These are phyloP conservation scores for Schizothorax lantsangensis DNA, from an alignment of 2,797 vertebrate species.

Conservation along the genomic window DNA sequence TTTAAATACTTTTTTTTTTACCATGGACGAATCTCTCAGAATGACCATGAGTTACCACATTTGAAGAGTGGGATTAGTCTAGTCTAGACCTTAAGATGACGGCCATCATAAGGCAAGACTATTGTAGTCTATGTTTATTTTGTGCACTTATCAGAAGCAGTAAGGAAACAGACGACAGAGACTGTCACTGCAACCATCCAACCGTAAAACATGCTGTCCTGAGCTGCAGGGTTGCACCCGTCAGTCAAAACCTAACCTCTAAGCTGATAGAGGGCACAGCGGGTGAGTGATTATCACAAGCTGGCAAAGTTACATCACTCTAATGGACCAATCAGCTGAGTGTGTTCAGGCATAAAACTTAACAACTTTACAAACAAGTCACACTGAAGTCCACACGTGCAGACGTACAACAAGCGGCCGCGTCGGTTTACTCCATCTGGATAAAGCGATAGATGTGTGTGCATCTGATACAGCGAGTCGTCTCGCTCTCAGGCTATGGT, in stretches of 20 bases:
- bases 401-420: not conserved
- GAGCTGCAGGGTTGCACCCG: not conserved
- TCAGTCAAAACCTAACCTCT: constrained; percentile 19
- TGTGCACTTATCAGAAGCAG: not conserved
- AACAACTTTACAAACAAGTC: not conserved
- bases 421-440: not conserved
- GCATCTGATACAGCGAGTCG: constrained; percentile 1
- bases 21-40: not conserved
- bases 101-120: not conserved
- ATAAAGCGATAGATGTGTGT: constrained; percentile 22
- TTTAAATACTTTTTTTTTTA: too few relatives aligned
- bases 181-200: constrained; percentile 1
- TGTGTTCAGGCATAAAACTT: not conserved
- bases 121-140: not conserved
- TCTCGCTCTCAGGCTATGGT: constrained; percentile 25
- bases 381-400: not conserved
- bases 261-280: not conserved
- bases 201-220: not conserved
- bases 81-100: not conserved
- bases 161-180: not conserved
- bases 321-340: constrained; percentile 19
- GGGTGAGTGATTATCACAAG: constrained; percentile 20
- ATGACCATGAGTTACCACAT: not conserved
- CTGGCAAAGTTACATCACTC: constrained; percentile 8
- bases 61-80: not conserved